phyloP scores from a whole-genome alignment of 2,113 vertebrate species.

The Phaethon lepturus region DNA sequence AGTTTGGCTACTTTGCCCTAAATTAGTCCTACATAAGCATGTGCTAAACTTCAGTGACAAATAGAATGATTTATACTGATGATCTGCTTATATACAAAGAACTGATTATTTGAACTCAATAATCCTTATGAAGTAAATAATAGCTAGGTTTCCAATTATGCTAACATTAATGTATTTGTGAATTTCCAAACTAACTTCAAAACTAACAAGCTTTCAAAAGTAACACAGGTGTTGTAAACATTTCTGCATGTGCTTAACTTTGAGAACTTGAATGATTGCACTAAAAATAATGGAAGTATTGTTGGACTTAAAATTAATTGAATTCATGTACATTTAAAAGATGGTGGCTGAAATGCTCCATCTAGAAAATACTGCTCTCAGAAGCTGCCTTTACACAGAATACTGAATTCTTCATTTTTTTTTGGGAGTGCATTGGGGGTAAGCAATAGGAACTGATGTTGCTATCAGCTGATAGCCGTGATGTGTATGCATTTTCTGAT shows the following conservation, averaged over 20 bases:
- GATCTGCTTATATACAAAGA: not conserved
- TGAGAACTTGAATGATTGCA: not conserved
- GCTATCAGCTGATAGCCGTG: not conserved
- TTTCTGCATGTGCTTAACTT: not conserved
- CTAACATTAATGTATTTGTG: not conserved
- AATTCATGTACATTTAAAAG: not conserved
- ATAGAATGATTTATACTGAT: not conserved
- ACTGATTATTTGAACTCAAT: not conserved
- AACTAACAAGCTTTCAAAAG: not conserved
- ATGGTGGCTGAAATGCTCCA: not conserved
- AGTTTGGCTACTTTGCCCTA: not conserved
- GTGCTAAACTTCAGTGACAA: not conserved
- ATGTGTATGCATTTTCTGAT: not conserved
- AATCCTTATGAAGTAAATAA: not conserved
- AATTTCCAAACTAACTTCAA: not conserved
- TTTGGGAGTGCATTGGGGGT: rapidly evolving
- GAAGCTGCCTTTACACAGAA: not conserved
- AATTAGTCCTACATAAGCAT: not conserved
- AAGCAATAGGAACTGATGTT: not conserved
- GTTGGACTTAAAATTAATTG: not conserved
- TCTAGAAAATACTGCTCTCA: not conserved
- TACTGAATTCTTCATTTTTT: not conserved
- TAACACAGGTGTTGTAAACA: not conserved
- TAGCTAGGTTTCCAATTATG: not conserved
- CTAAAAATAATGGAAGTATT: not conserved